Base-by-base conservation (phyloP, 2,113 vertebrate genomes). In the Papio anubis region DNA sequence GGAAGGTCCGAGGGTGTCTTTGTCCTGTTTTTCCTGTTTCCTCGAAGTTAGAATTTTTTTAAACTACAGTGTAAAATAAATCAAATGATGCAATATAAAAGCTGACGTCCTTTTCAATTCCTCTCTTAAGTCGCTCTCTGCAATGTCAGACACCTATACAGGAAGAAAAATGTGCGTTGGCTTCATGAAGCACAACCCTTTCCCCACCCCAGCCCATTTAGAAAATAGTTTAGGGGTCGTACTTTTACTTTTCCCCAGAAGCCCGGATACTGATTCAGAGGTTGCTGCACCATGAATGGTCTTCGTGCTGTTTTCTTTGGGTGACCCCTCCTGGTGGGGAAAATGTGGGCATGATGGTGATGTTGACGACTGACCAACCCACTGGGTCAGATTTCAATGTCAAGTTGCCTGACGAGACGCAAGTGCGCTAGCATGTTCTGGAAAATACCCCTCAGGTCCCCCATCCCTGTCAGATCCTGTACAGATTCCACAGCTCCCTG, bases 401-500 rank as follows among this genome's bases (percentile, higher is more conserved):
- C 78, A 50, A 8, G 16, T 5, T 13, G 25, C 32, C 64, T 13
- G 64, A 5, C 14, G 50, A 38, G 30, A 5, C 3, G 0, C 8
- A 1, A 30, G 21, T 27, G n/a, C 9, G 32, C 23, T 6, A 5
- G 13, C 17, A 0, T 11, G 17, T 43, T 75, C 80, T 48, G 57
- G 48, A 79, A 6, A 43, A 20, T 0, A 5, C 10, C 48, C 10
- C 32, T 45, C n/a, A 1, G 23, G 40, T 13, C 50, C 13, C 25
- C 0, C 3, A 43, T 35, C 32, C 48, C 76, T 0, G 0, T 35
- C n/a, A 66, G 55, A 35, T 21, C 40, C 59, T 0, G 3, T 30
- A 5, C 2, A 0, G 6, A 14, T 38, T 38, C 68, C 21, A 4
- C 0, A 1, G 11, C 61, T 27, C 2, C 38, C 72, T 32, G 25